Conservation (phyloP, 2,888 invertebrate genomes). For the Tyria jacobaeae region DNA sequence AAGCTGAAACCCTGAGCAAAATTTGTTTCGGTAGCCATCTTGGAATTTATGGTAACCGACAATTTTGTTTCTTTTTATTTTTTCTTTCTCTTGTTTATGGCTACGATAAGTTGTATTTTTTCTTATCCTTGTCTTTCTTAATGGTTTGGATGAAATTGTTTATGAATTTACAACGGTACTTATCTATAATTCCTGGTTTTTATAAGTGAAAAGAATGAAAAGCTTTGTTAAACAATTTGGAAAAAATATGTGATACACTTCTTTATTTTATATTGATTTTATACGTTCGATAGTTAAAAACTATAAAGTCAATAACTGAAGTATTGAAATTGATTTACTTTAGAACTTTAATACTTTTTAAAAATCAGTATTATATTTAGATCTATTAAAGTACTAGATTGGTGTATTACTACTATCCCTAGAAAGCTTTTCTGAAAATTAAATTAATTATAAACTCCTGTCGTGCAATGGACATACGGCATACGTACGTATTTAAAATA, state of each 20-base stretch:
- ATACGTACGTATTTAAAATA: not conserved
- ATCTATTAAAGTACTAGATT: not conserved
- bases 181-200: not conserved
- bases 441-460: not conserved
- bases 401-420: not conserved
- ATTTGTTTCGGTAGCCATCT: constrained; percentile 27
- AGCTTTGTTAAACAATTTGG: not conserved
- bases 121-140: not conserved
- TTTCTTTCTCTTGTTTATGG: constrained; percentile 13
- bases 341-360: too few species aligned
- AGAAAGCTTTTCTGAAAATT: not conserved
- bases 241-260: too few species aligned
- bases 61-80: constrained; percentile 17
- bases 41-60: constrained; percentile 19
- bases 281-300: too few species aligned
- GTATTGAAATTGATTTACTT: too few species aligned
- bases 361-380: not conserved
- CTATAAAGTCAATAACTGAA: too few species aligned
- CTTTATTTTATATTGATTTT: too few species aligned
- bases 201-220: not conserved
- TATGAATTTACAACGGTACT: not conserved
- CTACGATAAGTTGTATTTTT: constrained; percentile 8
- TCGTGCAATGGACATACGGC: not conserved
- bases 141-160: not conserved
- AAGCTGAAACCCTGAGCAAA: constrained; percentile 20